Evolutionary conservation across 2,113 vertebrate genomes (phyloP).

Genomic region (Dasyurus viverrinus): DNA sequence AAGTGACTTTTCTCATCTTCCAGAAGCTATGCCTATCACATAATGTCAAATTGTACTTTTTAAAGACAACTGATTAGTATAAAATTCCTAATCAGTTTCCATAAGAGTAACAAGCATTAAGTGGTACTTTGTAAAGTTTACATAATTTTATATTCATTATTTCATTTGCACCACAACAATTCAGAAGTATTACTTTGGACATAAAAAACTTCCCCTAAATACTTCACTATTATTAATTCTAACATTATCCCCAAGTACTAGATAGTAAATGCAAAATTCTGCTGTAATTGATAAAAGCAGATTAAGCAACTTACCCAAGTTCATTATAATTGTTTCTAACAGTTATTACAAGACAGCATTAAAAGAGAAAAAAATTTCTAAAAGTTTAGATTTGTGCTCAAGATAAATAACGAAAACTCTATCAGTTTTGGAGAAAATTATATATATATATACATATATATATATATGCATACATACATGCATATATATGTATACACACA

Average conservation of each 20-base stretch:
- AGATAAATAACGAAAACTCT: neutral
- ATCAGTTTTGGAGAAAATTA: slow-evolving; percentile 22
- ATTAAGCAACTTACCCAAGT: slow-evolving; percentile 39
- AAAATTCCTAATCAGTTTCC: neutral
- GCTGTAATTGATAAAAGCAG: slow-evolving; percentile 38
- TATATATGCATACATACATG: no score
- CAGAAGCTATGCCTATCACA: neutral
- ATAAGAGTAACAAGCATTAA: neutral
- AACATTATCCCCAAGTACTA: neutral
- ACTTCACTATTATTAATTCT: slow-evolving; percentile 48
- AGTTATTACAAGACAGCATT: neutral
- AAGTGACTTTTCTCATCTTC: neutral
- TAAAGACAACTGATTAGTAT: neutral
- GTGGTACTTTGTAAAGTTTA: neutral
- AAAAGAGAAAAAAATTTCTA: neutral
- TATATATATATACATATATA: no score
- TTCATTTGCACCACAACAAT: slow-evolving; percentile 15
- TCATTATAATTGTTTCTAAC: slow-evolving; percentile 5
- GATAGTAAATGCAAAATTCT: slow-evolving; percentile 25
- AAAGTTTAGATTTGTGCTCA: slow-evolving; percentile 20
- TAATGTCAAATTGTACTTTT: neutral
- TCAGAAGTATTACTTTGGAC: slow-evolving; percentile 36
- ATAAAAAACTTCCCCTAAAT: slow-evolving; percentile 60
- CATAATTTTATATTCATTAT: slow-evolving; percentile 24
- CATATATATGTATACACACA: no score